Base-by-base conservation (phyloP, 2,113 vertebrate species). In the Leiothrix lutea region DNA sequence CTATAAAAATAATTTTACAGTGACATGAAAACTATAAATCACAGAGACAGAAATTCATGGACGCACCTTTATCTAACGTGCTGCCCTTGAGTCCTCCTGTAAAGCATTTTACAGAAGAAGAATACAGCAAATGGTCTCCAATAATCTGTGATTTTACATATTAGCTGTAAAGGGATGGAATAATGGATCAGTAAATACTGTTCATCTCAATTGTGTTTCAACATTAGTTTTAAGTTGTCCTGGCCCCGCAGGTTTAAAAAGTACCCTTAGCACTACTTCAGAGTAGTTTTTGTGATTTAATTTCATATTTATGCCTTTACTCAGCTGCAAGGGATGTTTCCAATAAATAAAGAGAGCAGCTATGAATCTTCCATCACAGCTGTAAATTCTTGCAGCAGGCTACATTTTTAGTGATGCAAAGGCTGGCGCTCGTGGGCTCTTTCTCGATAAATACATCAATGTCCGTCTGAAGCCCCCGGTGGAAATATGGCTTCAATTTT, bases 401-500 rank as follows among this genome's bases (percentile, higher is more conserved):
- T 95, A 86, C 88, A 94, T 90, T 96, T 92, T 97, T 81, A 95
- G 80, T 62, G 65, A 94, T 87, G 73, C 88, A 94, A 85, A 94
- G 69, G 65, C 87, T 94, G 91, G 87, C 8, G 61, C 88, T 87
- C 26, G 8, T 73, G 83, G 88, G 56, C 44, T 72, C 86, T 90
- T 82, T 66, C 94, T 80, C 18, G 4, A 97, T 97, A 96, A 97
- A 98, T 97, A 96, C 88, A 97, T 98, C 97, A 96, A 40, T 77
- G 97, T 97, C 95, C 0, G 1, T 65, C 97, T 86, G 64, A 96
- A 95, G 50, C 50, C 56, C 42, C 35, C 42, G 45, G 42, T 97
- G 89, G 84, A 98, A 97, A 98, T 97, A 98, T 62, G 50, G 83
- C 93, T 96, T 88, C 94, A 91, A 48, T 97, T 95, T 97, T 97